A percentile compares a stretch with the other conserved stretches of the same genome.
Evolutionary conservation across 2,113 vertebrate species (phyloP).

Genomic region (Pterocles orientalis): DNA sequence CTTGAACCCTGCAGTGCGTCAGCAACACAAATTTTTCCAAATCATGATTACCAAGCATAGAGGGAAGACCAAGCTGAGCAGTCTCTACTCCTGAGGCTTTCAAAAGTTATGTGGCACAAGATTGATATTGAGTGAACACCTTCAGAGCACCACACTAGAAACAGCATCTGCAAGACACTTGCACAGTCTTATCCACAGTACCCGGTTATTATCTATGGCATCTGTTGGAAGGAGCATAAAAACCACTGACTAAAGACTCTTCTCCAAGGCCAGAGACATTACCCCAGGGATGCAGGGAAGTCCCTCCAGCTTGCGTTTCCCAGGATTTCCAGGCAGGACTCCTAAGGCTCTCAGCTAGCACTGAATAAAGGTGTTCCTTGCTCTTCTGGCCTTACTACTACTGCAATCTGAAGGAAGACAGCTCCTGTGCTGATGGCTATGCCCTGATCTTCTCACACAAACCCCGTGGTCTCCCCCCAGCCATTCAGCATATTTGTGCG

Average conservation of each 20-base stretch:
- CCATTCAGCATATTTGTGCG: constrained; percentile 84
- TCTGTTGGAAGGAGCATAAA: background rate
- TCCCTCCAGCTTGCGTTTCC: background rate
- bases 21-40: background rate
- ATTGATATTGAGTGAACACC: background rate
- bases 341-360: background rate
- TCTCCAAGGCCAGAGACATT: background rate
- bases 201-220: background rate
- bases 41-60: background rate
- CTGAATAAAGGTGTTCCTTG: background rate
- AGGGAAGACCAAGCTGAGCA: background rate
- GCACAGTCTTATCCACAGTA: background rate
- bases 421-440: constrained; percentile 88
- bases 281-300: background rate
- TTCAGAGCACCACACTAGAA: background rate
- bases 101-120: background rate
- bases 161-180: background rate
- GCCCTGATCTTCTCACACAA: constrained; percentile 89
- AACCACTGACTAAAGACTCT: background rate
- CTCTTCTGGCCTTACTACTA: constrained; percentile 52
- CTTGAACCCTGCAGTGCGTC: background rate
- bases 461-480: constrained; percentile 84
- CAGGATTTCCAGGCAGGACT: background rate
- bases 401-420: constrained; percentile 85
- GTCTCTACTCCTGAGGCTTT: background rate